These are phyloP conservation scores for Oryctes rhinoceros DNA, from an alignment of 1,140 invertebrate species.

Conservation along the genomic window DNA sequence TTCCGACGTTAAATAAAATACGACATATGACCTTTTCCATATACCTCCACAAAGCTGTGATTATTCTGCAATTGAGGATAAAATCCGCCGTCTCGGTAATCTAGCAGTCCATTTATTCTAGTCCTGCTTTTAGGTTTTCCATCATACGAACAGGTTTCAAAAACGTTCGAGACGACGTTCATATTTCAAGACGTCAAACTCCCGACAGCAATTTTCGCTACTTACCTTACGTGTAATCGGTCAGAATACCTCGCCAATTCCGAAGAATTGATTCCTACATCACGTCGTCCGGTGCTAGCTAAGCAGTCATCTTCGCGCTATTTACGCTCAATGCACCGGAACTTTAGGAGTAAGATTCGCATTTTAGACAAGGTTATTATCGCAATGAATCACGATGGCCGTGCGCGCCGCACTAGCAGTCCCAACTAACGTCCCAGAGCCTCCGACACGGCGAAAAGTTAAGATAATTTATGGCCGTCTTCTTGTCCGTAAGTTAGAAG, in stretches of 20 bases:
- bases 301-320: slow-evolving; percentile 22
- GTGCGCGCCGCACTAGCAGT: not conserved
- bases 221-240: not conserved
- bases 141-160: no score
- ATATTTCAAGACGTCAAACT: slow-evolving; percentile 1
- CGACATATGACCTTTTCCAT: no score
- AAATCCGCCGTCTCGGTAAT: no score
- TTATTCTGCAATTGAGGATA: no score
- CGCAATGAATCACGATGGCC: slow-evolving; percentile 11
- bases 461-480: slow-evolving; percentile 30
- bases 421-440: not conserved
- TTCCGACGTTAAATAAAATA: no score
- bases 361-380: slow-evolving; percentile 30
- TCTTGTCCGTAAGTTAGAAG: slow-evolving; percentile 28
- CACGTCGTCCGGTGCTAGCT: not conserved
- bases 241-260: not conserved
- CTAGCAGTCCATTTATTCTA: no score
- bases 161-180: not conserved
- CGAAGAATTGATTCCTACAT: slow-evolving; percentile 4
- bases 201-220: not conserved
- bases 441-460: slow-evolving; percentile 16
- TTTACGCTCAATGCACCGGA: slow-evolving; percentile 18
- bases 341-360: slow-evolving; percentile 7
- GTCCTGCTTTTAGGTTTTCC: no score
- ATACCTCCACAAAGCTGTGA: no score